Evolutionary conservation across 2,113 vertebrate species (phyloP), one percentile per base, ranked within the genome.

Genomic region (Gyps fulvus): DNA sequence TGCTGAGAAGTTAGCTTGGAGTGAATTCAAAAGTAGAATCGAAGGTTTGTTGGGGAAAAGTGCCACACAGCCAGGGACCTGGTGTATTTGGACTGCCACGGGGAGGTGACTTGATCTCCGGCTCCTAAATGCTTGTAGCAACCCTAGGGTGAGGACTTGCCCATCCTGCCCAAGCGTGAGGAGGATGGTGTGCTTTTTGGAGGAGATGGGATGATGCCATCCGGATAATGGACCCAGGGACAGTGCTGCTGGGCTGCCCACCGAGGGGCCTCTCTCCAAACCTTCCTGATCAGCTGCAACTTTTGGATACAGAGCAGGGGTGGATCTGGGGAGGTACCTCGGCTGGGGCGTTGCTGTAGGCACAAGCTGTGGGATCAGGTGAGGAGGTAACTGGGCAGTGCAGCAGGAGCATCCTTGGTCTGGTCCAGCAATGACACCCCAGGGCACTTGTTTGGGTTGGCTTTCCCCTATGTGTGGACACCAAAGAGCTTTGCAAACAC

Each of bases 21-120:
- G 62, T 1, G 2, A 55, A 32, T 69, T 26, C 19, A 42, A 49
- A 38, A 27, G 1, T 14, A 1, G 1, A 1, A 11, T 3, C 19
- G 70, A 11, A 65, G 40, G 40, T 38, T 86, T 82, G 19, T 2
- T 49, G 40, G 78, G 69, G 69, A 61, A 29, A 63, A 69, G 26
- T 19, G 36, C 47, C 26, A 11, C 17, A 0, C 16, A 49, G 57
- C 45, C 57, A 40, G 8, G 38, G 10, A 17, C 22, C 34, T 4
- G 31, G 8, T 15, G 4, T 3, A 3, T 52, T 45, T 87, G 78
- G 36, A 31, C 19, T 61, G 55, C 4, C 15, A 1, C 0, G 2
- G 70, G 29, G 36, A 31, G 29, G 26, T 65, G 69, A 16, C 42
- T 45, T 43, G 16, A 5, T 19, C 11, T 86, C 38, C 63, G 45